phyloP scores from a whole-genome alignment of 2,888 invertebrate genomes.

The Mimas tiliae region DNA sequence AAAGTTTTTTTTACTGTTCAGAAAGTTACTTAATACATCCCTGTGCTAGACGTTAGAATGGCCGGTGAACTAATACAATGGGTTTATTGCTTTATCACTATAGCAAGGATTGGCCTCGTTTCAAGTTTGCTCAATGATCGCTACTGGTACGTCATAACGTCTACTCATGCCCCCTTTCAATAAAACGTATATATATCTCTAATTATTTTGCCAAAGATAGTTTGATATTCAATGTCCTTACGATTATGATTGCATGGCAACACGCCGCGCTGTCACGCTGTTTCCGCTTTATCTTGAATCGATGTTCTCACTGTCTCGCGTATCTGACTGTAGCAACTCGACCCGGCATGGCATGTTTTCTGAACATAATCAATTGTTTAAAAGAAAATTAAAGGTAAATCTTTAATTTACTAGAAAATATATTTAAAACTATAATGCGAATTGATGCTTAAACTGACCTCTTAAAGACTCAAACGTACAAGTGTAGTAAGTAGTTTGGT shows the following conservation, averaged over 20 bases:
- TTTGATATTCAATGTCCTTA: not conserved
- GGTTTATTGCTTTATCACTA: conserved; percentile 8
- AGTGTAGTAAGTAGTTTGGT: too few relatives aligned
- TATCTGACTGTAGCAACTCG: too few relatives aligned
- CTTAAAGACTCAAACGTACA: too few relatives aligned
- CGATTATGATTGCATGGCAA: not conserved
- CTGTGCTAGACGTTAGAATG: too few relatives aligned
- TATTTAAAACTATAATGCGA: too few relatives aligned
- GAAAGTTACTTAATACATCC: too few relatives aligned
- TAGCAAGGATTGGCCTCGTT: conserved; percentile 8
- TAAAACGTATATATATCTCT: not conserved
- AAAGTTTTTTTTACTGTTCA: too few relatives aligned
- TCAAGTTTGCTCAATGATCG: not conserved
- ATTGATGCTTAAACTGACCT: too few relatives aligned
- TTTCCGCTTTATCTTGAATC: not conserved
- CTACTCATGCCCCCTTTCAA: not conserved
- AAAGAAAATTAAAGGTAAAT: too few relatives aligned
- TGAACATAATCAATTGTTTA: too few relatives aligned
- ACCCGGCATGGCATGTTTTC: too few relatives aligned
- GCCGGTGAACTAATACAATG: not conserved
- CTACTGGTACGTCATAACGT: not conserved
- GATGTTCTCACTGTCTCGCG: not conserved
- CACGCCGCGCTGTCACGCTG: not conserved
- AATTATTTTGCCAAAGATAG: not conserved
- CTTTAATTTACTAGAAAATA: too few relatives aligned